These are phyloP conservation scores for Xanthia icteritia DNA, from an alignment of 2,888 invertebrate species.

Conservation along the genomic window DNA sequence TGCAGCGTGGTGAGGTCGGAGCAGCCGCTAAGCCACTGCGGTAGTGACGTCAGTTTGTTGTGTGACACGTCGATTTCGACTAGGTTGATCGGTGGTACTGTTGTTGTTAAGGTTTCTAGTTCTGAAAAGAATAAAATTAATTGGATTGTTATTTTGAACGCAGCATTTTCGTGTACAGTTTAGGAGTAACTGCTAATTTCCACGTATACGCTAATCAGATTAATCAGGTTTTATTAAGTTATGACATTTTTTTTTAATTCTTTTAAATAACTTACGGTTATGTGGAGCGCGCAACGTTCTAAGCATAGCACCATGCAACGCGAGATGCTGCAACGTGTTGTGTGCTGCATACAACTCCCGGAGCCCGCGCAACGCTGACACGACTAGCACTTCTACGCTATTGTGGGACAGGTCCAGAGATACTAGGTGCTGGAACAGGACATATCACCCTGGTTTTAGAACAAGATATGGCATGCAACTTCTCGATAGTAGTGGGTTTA, in stretches of 20 bases:
- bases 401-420: slow-evolving; percentile 96
- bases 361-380: slow-evolving; percentile 94
- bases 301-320: slow-evolving; percentile 94
- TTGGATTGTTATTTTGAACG: not conserved
- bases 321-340: slow-evolving; percentile 94
- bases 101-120: slow-evolving; percentile 92
- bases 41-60: slow-evolving; percentile 93
- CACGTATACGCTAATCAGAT: not conserved
- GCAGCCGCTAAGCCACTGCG: slow-evolving; percentile 94
- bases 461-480: not conserved
- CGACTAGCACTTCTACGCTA: slow-evolving; percentile 94
- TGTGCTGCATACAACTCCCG: slow-evolving; percentile 94
- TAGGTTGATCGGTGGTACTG: slow-evolving; percentile 93
- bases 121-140: slow-evolving; percentile 88
- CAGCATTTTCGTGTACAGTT: not conserved
- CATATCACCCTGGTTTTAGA: not conserved
- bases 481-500: not conserved
- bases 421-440: slow-evolving; percentile 92
- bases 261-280: slow-evolving; percentile 91
- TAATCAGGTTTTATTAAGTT: not conserved
- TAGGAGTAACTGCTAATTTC: not conserved
- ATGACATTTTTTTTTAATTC: no score
- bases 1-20: slow-evolving; percentile 93
- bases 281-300: slow-evolving; percentile 94
- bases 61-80: slow-evolving; percentile 95